Conservation (phyloP, 2,113 vertebrate species). For the Hypocryptadius cinnamomeus region DNA sequence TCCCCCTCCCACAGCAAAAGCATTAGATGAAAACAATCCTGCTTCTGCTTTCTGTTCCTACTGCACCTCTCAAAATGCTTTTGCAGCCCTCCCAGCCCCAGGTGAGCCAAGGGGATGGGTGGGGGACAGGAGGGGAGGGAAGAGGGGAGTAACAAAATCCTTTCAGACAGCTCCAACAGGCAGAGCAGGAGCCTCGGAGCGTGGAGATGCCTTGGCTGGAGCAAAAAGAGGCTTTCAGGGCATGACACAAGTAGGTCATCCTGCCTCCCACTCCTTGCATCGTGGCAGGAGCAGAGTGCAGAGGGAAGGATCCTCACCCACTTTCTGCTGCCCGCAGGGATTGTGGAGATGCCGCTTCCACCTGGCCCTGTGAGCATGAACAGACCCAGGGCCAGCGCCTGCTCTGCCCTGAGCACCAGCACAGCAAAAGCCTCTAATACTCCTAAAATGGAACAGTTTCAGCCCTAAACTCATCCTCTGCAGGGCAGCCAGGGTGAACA, state of each 20-base stretch:
- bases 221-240: neutral
- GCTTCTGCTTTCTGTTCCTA: neutral
- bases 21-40: fast-evolving
- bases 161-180: neutral
- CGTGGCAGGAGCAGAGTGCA: neutral
- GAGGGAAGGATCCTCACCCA: neutral
- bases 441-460: neutral
- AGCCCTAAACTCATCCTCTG: neutral
- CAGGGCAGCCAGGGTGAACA: neutral
- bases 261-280: neutral
- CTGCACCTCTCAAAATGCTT: neutral
- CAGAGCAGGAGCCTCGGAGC: neutral
- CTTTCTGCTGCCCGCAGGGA: neutral
- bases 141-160: neutral
- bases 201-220: neutral
- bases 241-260: neutral
- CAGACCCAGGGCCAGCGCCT: neutral
- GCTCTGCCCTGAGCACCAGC: neutral
- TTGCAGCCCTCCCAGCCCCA: neutral
- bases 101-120: neutral
- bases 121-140: neutral
- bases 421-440: neutral
- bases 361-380: neutral
- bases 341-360: neutral
- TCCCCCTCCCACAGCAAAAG: neutral